phyloP scores from a whole-genome alignment of 1,140 invertebrate genomes.

The Drosophila oshimai region DNA sequence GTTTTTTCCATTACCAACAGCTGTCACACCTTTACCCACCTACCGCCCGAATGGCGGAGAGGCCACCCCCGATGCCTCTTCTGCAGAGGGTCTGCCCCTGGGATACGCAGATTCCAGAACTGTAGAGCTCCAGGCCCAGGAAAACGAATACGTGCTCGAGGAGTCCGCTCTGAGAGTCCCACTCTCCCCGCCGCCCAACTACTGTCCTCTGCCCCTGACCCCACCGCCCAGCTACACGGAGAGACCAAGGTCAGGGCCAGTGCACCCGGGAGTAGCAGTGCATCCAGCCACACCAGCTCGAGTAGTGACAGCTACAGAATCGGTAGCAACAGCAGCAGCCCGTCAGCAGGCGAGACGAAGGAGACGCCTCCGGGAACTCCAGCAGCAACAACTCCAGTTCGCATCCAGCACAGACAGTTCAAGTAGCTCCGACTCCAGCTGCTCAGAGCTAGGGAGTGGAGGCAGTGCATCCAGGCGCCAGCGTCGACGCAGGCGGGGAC shows the following conservation, averaged over 20 bases:
- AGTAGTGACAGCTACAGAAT: background rate
- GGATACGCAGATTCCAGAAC: conserved; percentile 16
- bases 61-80: conserved; percentile 3
- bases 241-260: conserved; percentile 2
- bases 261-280: background rate
- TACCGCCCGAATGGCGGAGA: conserved; percentile 38
- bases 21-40: conserved; percentile 15
- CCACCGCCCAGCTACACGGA: conserved; percentile 74
- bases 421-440: conserved; percentile 46
- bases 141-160: conserved; percentile 63
- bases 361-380: conserved; percentile 55
- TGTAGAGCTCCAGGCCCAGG: conserved; percentile 46
- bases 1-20: background rate
- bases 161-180: conserved; percentile 6
- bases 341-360: conserved; percentile 61
- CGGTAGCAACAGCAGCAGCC: background rate
- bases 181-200: conserved; percentile 57
- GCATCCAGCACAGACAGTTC: conserved; percentile 58
- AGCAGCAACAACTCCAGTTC: conserved; percentile 48
- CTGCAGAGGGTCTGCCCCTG: background rate
- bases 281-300: conserved; percentile 1
- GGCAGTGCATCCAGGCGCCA: conserved; percentile 30
- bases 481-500: conserved; percentile 45
- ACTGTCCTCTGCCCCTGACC: conserved; percentile 57
- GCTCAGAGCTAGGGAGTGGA: conserved; percentile 34